These are phyloP conservation scores for Sorex araneus DNA, from an alignment of 2,113 vertebrate genomes.

Conservation along the genomic window DNA sequence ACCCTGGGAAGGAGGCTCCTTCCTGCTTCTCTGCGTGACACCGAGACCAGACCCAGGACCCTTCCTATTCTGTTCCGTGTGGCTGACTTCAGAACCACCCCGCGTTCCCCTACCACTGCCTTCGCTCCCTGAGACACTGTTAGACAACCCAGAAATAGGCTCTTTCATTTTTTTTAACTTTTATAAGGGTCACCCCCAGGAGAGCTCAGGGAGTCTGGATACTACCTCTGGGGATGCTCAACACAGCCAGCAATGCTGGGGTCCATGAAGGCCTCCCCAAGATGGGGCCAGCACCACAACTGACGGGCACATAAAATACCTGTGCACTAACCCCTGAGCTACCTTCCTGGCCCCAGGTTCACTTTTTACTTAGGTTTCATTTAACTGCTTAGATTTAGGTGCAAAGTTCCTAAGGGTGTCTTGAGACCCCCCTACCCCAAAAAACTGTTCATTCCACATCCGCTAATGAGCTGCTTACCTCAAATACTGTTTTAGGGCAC, in stretches of 20 bases:
- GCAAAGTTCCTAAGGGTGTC: neutral
- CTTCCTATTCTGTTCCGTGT: neutral
- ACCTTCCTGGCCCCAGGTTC: too few relatives aligned
- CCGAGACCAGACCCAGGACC: neutral
- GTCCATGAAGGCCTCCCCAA: too few relatives aligned
- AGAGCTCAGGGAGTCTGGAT: too few relatives aligned
- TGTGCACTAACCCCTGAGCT: neutral
- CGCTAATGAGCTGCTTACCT: slow-evolving; percentile 89
- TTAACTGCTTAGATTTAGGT: neutral
- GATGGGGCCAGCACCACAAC: neutral
- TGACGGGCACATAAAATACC: neutral
- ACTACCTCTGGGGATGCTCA: too few relatives aligned
- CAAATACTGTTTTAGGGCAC: slow-evolving; percentile 96
- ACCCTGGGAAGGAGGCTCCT: neutral
- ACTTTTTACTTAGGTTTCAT: neutral
- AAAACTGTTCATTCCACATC: too few relatives aligned
- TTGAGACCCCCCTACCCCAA: too few relatives aligned
- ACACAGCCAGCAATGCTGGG: too few relatives aligned
- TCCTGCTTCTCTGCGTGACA: neutral
- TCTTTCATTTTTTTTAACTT: too few relatives aligned
- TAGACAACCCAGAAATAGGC: neutral
- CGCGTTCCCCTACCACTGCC: neutral
- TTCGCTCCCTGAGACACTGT: neutral
- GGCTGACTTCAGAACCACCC: neutral
- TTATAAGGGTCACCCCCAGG: too few relatives aligned